Evolutionary conservation across 1,140 invertebrate genomes (phyloP).

Genomic region (Tyrophagus putrescentiae): DNA sequence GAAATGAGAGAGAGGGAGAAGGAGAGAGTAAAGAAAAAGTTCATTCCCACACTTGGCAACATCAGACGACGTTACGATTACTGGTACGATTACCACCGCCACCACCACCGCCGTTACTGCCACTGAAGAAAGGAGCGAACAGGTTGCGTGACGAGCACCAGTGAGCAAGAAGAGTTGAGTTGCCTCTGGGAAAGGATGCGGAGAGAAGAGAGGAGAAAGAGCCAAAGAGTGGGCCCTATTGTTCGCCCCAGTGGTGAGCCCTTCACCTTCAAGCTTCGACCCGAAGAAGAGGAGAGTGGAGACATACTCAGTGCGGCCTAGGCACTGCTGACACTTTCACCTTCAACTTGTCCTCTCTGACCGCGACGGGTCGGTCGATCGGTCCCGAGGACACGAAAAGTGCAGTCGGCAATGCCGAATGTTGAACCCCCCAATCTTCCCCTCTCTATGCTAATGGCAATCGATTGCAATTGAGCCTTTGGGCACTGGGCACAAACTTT

Average conservation of each 20-base stretch:
- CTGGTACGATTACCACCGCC: too few species aligned
- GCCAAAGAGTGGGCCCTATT: too few species aligned
- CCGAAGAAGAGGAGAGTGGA: too few species aligned
- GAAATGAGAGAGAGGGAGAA: not conserved
- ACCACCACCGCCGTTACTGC: too few species aligned
- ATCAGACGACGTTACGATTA: too few species aligned
- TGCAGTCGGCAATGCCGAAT: not conserved
- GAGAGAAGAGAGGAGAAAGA: not conserved
- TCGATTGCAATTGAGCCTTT: constrained; percentile 1
- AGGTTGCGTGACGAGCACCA: not conserved
- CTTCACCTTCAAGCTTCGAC: constrained; percentile 12
- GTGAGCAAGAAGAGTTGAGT: not conserved
- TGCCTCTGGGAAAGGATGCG: constrained; percentile 13
- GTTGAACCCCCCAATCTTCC: too few species aligned
- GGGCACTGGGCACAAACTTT: not conserved
- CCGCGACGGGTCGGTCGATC: not conserved
- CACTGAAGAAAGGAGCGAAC: too few species aligned
- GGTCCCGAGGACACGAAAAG: not conserved
- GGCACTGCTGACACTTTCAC: too few species aligned
- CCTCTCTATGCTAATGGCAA: not conserved
- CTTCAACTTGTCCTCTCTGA: constrained; percentile 14
- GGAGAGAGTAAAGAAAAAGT: not conserved
- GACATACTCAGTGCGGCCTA: too few species aligned
- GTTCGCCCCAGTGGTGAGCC: too few species aligned
- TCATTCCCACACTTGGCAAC: constrained; percentile 14